Evolutionary conservation across 2,888 invertebrate species (phyloP), one percentile per base, ranked within the genome.

Genomic region (Theretra japonica): DNA sequence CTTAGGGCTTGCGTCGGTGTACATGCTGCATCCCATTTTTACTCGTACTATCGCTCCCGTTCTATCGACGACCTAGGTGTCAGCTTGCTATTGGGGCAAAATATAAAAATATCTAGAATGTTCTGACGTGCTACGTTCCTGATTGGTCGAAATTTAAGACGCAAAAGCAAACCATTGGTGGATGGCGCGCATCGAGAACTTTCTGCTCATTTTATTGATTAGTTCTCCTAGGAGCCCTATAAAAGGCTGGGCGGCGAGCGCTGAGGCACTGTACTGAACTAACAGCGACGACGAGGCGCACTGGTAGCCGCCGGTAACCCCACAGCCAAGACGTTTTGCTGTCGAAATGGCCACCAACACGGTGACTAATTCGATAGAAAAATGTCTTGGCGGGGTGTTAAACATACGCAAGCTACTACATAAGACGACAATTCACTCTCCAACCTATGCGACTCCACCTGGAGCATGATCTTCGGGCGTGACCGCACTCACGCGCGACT

Each of bases 91-190:
- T 53, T 53, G 53, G 53, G n/a, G 19, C n/a, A 7, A 53, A 53
- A 53, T 53, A 53, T 53, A n/a, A n/a, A 53, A 53, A 53, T 48
- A 53, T 53, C 53, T 53, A n/a, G 53, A 53, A 53, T 6, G 17
- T 19, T 53, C 53, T n/a, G 53, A 17, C 19, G 17, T n/a, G 19
- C 53, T 17, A n/a, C 53, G 53, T n/a, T 53, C n/a, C 53, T 53
- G 53, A 53, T 53, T 53, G 53, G 53, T n/a, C n/a, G 53, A n/a
- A 53, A n/a, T 19, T 53, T n/a, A 6, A n/a, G 53, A 4, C 17
- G 17, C n/a, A n/a, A n/a, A n/a, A 53, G 68, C 69, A 28, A 28
- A 15, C n/a, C 53, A 53, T 53, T 53, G 53, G 53, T 53, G 53
- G 53, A 53, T 5, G 6, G 19, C n/a, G n/a, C n/a, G 53, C n/a